Base-by-base conservation (phyloP, 1,140 invertebrate species). In the Eurosta solidaginis region DNA sequence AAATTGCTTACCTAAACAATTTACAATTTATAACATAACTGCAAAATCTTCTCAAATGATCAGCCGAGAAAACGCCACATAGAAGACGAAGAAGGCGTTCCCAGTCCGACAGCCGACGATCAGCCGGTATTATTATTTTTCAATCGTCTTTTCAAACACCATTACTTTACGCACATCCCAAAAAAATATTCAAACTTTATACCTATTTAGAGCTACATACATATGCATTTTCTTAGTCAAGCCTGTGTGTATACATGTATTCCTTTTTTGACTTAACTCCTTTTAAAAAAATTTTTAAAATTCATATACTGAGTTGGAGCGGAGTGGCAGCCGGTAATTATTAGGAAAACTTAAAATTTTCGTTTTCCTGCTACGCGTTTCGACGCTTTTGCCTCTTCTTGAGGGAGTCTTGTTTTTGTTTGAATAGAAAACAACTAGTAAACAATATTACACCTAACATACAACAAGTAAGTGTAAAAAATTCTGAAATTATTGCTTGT, bases 61-160 rank as follows among this genome's bases (percentile, higher is more conserved):
- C 59, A 86, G 85, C 82, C 83, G 84, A 86, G 84, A 81, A 86
- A 85, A 79, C 80, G 79, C 76, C 83, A 86, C 77, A 83, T 84
- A 78, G 76, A 79, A 49, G 85, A 87, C 78, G 84, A 85, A 78
- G 84, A 81, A 79, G 74, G 45, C 76, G 82, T 91, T 89, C 91
- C 91, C 91, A 92, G 91, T 89, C 91, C 92, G 88, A 89, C 91
- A 89, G 90, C 90, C 79, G 83, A 85, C 88, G 90, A 90, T 90
- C 90, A 91, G 90, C 90, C 91, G 91, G 91, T 92, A 92, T 85
- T 84, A 81, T 5, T 42, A 27, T 45, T 29, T 10, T 2, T 36
- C 29, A 68, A 68, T 68, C n/a, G 59, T 68, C n/a, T 40, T 40
- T 42, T 27, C 25, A 75, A 74, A 17, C 20, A 27, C 36, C 50